These are phyloP conservation scores for Paralichthys olivaceus DNA, from an alignment of 2,113 vertebrate genomes.

Conservation along the genomic window DNA sequence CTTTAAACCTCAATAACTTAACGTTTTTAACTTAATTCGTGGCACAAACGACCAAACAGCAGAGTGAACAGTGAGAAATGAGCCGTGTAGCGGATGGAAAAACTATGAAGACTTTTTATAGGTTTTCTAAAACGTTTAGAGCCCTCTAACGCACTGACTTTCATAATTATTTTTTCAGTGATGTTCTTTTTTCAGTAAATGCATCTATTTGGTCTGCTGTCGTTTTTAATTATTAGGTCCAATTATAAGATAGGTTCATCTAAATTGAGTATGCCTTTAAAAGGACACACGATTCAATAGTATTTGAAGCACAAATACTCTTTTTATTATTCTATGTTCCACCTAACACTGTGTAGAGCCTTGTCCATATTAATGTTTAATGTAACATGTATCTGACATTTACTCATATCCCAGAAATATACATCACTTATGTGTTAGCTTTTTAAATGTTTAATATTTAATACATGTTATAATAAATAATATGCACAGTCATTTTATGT, in stretches of 20 bases:
- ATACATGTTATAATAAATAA: not conserved
- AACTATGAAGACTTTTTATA: not conserved
- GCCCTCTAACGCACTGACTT: not conserved
- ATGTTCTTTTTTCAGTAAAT: not conserved
- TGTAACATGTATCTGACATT: not conserved
- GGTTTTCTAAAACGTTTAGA: not conserved
- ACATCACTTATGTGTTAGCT: conserved; percentile 5
- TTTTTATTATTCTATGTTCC: not conserved
- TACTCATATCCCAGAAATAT: not conserved
- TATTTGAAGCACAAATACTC: not conserved
- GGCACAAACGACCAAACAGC: not conserved
- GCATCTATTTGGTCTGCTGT: not conserved
- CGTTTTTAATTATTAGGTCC: not conserved
- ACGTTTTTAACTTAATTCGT: conserved; percentile 12
- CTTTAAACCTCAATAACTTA: conserved; percentile 17
- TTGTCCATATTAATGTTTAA: not conserved
- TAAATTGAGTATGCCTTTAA: conserved; percentile 4
- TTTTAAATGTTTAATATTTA: conserved; percentile 41
- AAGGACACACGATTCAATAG: not conserved
- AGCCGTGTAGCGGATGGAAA: not conserved
- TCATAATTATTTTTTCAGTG: conserved; percentile 10
- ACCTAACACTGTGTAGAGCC: not conserved
- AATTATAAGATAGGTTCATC: conserved; percentile 17
- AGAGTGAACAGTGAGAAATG: not conserved
- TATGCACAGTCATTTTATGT: not conserved